Evolutionary conservation across 2,113 vertebrate species (phyloP).

Genomic region (Dendrocopos noguchii): DNA sequence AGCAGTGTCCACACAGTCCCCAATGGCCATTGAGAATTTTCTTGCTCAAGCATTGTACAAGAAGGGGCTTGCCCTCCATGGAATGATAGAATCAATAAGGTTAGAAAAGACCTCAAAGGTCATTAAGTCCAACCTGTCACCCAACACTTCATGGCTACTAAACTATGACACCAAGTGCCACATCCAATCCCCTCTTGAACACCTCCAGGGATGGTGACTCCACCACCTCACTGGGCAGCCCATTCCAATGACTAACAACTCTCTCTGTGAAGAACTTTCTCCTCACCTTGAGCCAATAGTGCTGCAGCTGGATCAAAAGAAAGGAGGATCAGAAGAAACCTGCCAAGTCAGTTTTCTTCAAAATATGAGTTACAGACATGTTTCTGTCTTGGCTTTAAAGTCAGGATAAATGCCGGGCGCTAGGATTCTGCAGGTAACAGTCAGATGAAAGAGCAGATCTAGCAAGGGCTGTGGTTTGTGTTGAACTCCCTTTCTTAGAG

Average conservation of each 20-base stretch:
- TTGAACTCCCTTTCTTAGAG: not conserved
- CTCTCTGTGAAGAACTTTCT: no score
- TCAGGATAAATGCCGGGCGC: not conserved
- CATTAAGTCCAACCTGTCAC: no score
- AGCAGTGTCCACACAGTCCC: not conserved
- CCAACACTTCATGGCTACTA: no score
- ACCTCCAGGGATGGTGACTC: no score
- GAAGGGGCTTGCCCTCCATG: not conserved
- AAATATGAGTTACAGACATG: not conserved
- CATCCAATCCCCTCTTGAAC: no score
- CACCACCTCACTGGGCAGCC: no score
- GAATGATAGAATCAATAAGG: no score
- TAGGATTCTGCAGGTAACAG: not conserved
- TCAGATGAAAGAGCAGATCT: not conserved
- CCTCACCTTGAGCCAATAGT: not conserved
- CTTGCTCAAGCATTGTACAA: not conserved
- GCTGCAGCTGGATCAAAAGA: not conserved
- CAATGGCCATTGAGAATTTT: not conserved
- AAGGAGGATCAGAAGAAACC: not conserved
- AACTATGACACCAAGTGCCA: no score
- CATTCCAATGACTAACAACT: no score
- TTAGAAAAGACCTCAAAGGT: no score
- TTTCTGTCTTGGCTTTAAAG: not conserved
- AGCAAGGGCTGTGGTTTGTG: not conserved
- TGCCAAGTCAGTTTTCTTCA: not conserved